Percentiles rank a stretch among this genome's conserved stretches.
Conservation (phyloP, 2,888 invertebrate genomes). For the Argyra leucocephala region DNA sequence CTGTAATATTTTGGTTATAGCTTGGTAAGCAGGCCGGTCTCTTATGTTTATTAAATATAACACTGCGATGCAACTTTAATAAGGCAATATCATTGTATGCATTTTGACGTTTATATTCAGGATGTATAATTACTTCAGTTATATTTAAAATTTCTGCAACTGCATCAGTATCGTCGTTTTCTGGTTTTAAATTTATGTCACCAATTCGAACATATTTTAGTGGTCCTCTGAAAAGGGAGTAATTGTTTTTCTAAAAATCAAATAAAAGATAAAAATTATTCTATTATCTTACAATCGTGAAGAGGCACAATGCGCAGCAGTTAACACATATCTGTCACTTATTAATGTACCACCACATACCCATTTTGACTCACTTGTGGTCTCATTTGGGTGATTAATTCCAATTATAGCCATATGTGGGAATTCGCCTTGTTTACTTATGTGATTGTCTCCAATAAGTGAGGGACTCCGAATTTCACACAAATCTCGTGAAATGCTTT, state of each 20-base stretch:
- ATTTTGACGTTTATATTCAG: constrained; percentile 35
- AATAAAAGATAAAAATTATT: background rate
- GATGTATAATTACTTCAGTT: constrained; percentile 35
- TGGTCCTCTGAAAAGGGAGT: background rate
- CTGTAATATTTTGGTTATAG: constrained; percentile 21
- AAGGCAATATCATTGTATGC: constrained; percentile 50
- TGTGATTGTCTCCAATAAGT: no score
- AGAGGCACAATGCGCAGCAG: constrained; percentile 49
- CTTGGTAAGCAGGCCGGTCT: constrained; percentile 45
- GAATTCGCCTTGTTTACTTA: no score
- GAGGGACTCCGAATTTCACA: no score
- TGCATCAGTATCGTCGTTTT: constrained; percentile 20
- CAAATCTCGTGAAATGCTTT: no score
- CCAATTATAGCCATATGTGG: constrained; percentile 35
- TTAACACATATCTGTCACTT: constrained; percentile 46
- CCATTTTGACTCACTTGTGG: constrained; percentile 33
- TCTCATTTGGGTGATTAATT: constrained; percentile 21
- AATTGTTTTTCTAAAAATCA: background rate
- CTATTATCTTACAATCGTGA: constrained; percentile 12
- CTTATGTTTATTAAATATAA: constrained; percentile 39
- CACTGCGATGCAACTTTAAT: constrained; percentile 39
- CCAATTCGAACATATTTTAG: constrained; percentile 34
- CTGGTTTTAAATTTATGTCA: constrained; percentile 33
- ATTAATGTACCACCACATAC: constrained; percentile 50
- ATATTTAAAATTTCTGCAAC: constrained; percentile 34